A percentile compares a stretch with the other conserved stretches of the same genome.
Conservation (phyloP, 2,888 invertebrate genomes). For the Trissonchulus sp. region DNA sequence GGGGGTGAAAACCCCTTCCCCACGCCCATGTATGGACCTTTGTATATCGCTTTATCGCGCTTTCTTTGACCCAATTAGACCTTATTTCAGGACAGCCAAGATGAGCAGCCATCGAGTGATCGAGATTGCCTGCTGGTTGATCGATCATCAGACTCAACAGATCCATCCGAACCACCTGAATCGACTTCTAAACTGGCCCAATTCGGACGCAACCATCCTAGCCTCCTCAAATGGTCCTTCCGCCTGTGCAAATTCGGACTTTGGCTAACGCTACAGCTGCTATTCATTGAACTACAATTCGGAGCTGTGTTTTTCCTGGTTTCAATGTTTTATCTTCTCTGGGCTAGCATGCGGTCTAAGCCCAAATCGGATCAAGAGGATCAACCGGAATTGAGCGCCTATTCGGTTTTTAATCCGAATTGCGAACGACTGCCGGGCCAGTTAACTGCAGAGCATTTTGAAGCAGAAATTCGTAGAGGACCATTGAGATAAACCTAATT, state of each 20-base stretch:
- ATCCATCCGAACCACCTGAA: no score
- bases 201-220: not conserved
- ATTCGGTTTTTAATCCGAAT: slow-evolving; percentile 91
- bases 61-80: no score
- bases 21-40: no score
- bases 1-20: no score
- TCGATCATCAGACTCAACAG: no score
- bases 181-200: no score
- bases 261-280: slow-evolving; percentile 68
- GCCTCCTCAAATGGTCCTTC: not conserved
- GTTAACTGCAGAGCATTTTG: slow-evolving; percentile 84
- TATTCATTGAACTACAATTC: slow-evolving; percentile 76
- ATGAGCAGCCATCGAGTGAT: no score
- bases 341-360: slow-evolving; percentile 69
- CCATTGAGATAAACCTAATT: slow-evolving; percentile 11
- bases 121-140: no score
- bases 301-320: slow-evolving; percentile 80
- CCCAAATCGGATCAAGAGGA: not conserved
- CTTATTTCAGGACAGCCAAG: no score
- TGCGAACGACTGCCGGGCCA: slow-evolving; percentile 88
- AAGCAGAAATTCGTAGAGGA: slow-evolving; percentile 64
- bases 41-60: no score
- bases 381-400: slow-evolving; percentile 68
- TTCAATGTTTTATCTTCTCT: slow-evolving; percentile 71
- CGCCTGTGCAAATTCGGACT: slow-evolving; percentile 62